Base-by-base conservation (phyloP, 92 coral and sea anemone species). In the Paramuricea clavata region DNA sequence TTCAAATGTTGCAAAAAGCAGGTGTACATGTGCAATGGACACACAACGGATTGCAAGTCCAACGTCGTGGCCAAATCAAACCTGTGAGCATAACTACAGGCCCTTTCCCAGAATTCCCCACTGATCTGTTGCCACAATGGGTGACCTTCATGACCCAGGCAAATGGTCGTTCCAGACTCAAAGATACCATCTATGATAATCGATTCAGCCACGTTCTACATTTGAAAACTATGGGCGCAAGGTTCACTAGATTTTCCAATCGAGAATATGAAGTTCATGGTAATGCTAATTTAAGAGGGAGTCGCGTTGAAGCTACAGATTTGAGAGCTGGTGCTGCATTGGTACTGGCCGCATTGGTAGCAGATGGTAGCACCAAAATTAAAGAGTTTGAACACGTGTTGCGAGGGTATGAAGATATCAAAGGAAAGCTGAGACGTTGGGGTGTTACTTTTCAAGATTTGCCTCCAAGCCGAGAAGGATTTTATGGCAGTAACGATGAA, bases 41-140 rank as follows among this genome's bases (percentile, higher is more conserved):
- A 11, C 4, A 0, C 7, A 23, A 23, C 1, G 83, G 93, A 2
- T 57, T 86, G 2, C 78, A 42, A n/a, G 88, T 90, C 25, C 17
- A 43, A 23, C 78, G 86, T 64, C 28, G n/a, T 8, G 41, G 69
- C n/a, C 25, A n/a, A 5, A 39, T 87, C 21, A 26, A 16, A 1
- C 78, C 91, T 0, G 86, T 90, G 12, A 15, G 56, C 6, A 84
- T 90, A 57, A 57, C 13, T 11, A 90, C 93, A 1, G 74, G 54
- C 15, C 88, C 93, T 0, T 87, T 80, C 57, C 93, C 93, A 7
- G 88, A 82, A 12, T 90, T 90, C 49, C 93, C 93, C 32, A 90
- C 93, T 1, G 93, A 90, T 69, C 78, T 90, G 67, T 81, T 86
- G 57, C 89, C 93, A 22, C 91, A 67, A 21, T 90, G 93, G 93